phyloP scores from a whole-genome alignment of 2,113 vertebrate genomes.

The Cryptotis parvus region DNA sequence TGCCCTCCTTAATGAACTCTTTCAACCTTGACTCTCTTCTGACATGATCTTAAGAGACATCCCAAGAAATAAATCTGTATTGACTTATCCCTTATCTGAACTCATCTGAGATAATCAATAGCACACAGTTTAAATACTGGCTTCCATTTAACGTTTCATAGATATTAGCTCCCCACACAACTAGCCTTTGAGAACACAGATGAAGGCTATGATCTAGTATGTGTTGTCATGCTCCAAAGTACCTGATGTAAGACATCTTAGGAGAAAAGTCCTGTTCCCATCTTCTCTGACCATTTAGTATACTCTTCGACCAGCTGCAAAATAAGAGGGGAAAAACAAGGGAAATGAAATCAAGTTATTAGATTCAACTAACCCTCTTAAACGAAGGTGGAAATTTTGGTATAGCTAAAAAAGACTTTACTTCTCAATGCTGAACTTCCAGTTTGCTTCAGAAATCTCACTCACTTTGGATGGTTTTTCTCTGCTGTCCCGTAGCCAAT shows the following conservation, averaged over 20 bases:
- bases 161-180: not conserved
- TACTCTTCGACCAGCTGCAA: not conserved
- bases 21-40: not conserved
- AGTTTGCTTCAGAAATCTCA: not conserved
- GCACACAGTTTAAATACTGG: not conserved
- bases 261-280: not conserved
- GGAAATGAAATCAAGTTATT: not conserved
- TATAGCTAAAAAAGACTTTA: not conserved
- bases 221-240: not conserved
- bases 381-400: not conserved
- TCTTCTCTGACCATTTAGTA: not conserved
- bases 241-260: not conserved
- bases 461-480: not conserved
- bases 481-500: not conserved
- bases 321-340: not conserved
- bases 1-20: constrained; percentile 44
- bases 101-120: constrained; percentile 51
- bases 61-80: constrained; percentile 45
- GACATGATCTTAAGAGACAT: constrained; percentile 24
- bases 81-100: constrained; percentile 25
- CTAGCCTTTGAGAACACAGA: constrained; percentile 21
- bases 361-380: not conserved
- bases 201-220: not conserved
- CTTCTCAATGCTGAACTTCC: not conserved
- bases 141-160: constrained; percentile 40